These are phyloP conservation scores for Leiothrix lutea DNA, from an alignment of 2,113 vertebrate genomes.

Conservation along the genomic window DNA sequence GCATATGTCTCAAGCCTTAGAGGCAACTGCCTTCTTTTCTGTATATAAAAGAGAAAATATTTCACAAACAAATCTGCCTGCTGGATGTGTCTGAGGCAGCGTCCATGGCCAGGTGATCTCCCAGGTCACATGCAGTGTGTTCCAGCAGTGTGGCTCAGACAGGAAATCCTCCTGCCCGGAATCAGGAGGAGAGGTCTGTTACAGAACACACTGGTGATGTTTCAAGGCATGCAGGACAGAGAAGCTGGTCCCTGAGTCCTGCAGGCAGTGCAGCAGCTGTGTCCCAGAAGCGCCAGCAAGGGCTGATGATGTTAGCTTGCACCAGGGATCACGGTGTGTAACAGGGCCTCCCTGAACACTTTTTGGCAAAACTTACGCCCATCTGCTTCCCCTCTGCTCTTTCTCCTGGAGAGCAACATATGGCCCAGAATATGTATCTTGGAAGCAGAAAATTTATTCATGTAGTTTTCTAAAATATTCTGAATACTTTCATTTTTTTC, in stretches of 20 bases:
- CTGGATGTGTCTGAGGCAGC: neutral
- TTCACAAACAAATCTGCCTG: neutral
- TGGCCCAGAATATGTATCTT: neutral
- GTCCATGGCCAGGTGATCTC: fast-evolving
- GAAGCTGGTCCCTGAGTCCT: neutral
- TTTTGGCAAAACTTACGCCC: neutral
- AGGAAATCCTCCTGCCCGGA: fast-evolving
- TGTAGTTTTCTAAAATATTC: neutral
- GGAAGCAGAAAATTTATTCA: neutral
- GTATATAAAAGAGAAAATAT: neutral
- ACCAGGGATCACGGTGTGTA: neutral
- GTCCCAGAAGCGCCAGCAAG: neutral
- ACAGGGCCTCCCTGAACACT: neutral
- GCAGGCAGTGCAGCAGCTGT: neutral
- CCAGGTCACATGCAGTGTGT: fast-evolving
- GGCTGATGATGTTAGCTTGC: neutral
- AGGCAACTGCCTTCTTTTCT: neutral
- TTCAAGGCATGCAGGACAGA: neutral
- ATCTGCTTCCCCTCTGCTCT: constrained; percentile 53
- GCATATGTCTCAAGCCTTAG: neutral
- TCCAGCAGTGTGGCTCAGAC: neutral
- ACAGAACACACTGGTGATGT: fast-evolving
- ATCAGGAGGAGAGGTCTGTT: neutral
- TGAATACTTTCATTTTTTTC: neutral
- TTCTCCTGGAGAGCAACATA: constrained; percentile 42